A percentile compares a stretch with the other conserved stretches of the same genome.
phyloP scores from a whole-genome alignment of 2,888 invertebrate genomes.

The Agrochola litura region DNA sequence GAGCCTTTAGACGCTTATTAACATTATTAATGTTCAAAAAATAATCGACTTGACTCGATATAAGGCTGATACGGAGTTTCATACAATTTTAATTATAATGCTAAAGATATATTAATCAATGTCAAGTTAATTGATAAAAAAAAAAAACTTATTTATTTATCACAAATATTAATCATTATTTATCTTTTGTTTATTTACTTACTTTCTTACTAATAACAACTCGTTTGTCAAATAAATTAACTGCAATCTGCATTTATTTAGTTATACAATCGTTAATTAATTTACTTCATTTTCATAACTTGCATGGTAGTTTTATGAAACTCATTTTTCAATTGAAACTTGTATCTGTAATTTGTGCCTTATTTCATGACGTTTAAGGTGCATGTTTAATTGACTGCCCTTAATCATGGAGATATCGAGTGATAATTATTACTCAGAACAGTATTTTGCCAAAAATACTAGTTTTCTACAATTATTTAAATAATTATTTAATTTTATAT shows the following conservation, averaged over 20 bases:
- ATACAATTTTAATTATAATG: slow-evolving; percentile 15
- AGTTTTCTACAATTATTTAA: slow-evolving; percentile 19
- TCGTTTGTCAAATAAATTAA: slow-evolving; percentile 12
- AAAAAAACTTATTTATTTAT: slow-evolving; percentile 7
- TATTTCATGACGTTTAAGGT: slow-evolving; percentile 20
- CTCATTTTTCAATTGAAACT: slow-evolving; percentile 7
- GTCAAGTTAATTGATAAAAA: slow-evolving; percentile 5
- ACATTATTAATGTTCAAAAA: slow-evolving; percentile 11
- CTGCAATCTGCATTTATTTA: slow-evolving; percentile 33
- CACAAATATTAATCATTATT: slow-evolving; percentile 6
- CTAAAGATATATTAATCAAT: slow-evolving; percentile 8
- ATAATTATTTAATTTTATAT: background rate
- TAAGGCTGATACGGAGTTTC: slow-evolving; percentile 40
- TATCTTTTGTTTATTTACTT: slow-evolving; percentile 2
- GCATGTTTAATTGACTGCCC: slow-evolving; percentile 13
- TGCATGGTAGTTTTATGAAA: slow-evolving; percentile 43
- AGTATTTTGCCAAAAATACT: slow-evolving; percentile 45
- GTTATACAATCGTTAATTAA: slow-evolving; percentile 17
- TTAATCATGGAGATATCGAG: slow-evolving; percentile 23
- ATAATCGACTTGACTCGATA: slow-evolving; percentile 32
- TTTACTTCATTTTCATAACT: slow-evolving; percentile 17
- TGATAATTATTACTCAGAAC: slow-evolving; percentile 27
- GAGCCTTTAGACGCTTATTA: background rate
- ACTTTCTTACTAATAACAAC: slow-evolving; percentile 13
- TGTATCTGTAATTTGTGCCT: slow-evolving; percentile 27